A percentile compares a stretch with the other conserved stretches of the same genome.
phyloP scores from a whole-genome alignment of 2,113 vertebrate species.

The Amia ocellicauda region DNA sequence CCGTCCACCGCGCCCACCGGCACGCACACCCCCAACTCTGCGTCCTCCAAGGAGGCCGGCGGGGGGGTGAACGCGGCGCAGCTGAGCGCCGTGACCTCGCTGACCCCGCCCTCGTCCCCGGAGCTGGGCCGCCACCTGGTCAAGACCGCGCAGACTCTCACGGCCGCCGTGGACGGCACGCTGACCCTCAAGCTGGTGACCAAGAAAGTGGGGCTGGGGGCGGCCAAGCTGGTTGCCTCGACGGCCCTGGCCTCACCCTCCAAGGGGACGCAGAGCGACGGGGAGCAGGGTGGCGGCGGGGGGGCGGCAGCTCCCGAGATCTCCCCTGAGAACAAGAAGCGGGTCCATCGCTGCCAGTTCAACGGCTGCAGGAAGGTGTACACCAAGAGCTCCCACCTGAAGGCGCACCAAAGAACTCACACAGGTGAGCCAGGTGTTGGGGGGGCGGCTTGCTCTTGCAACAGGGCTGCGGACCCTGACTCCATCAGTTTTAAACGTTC shows the following conservation, averaged over 20 bases:
- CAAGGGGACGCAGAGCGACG: conserved; percentile 73
- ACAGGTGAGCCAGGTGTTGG: conserved; percentile 74
- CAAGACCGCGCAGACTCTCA: conserved; percentile 86
- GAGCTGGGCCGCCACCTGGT: conserved; percentile 93
- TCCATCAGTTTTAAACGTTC: no score
- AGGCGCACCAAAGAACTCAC: conserved; percentile 98
- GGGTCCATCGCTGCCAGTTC: conserved; percentile 97
- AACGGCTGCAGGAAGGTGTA: conserved; percentile 98
- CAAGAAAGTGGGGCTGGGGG: conserved; percentile 85
- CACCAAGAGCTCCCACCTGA: conserved; percentile 98
- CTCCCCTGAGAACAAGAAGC: conserved; percentile 93
- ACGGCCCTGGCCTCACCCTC: conserved; percentile 63
- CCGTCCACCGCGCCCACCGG: conserved; percentile 70
- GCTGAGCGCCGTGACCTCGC: conserved; percentile 77
- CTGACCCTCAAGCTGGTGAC: conserved; percentile 90
- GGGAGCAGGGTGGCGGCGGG: conserved; percentile 65
- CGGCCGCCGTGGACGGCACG: conserved; percentile 79
- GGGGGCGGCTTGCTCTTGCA: no score
- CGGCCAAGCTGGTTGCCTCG: conserved; percentile 75
- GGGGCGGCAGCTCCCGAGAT: conserved; percentile 60
- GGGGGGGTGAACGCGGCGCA: conserved; percentile 71
- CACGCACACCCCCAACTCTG: conserved; percentile 45
- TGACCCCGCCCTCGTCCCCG: conserved; percentile 82
- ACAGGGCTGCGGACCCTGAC: no score
- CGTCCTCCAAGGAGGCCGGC: conserved; percentile 31